Percentiles rank a stretch among this genome's conserved stretches.
These are phyloP conservation scores for Uropsilus gracilis DNA, from an alignment of 2,113 vertebrate species.

Conservation along the genomic window DNA sequence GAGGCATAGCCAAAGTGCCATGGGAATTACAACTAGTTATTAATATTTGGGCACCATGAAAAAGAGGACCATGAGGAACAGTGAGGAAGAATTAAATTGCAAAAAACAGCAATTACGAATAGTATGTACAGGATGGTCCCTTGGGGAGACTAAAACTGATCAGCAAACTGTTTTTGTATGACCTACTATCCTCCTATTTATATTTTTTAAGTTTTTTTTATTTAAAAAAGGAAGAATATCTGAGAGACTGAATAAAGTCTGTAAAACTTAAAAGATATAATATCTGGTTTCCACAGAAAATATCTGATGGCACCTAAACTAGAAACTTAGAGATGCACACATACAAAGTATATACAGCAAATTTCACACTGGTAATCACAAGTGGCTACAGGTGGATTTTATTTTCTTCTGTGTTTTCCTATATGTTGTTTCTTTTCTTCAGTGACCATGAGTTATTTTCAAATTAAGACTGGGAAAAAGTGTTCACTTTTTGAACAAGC, in stretches of 20 bases:
- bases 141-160: neutral
- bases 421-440: neutral
- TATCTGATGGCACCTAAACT: neutral
- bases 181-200: neutral
- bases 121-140: neutral
- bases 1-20: neutral
- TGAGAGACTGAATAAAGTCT: neutral
- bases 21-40: neutral
- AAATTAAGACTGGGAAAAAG: constrained; percentile 4
- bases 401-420: neutral
- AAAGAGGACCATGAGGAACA: neutral
- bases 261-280: neutral
- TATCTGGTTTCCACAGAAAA: neutral
- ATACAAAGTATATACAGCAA: neutral
- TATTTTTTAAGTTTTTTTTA: neutral
- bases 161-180: neutral
- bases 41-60: neutral
- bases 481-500: neutral
- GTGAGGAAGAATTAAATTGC: neutral
- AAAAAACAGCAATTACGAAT: neutral
- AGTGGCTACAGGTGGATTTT: neutral
- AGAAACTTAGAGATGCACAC: neutral
- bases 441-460: neutral
- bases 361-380: neutral
- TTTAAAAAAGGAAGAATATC: neutral